phyloP scores from a whole-genome alignment of 2,797 vertebrate species.

The Acrossocheilus fasciatus region DNA sequence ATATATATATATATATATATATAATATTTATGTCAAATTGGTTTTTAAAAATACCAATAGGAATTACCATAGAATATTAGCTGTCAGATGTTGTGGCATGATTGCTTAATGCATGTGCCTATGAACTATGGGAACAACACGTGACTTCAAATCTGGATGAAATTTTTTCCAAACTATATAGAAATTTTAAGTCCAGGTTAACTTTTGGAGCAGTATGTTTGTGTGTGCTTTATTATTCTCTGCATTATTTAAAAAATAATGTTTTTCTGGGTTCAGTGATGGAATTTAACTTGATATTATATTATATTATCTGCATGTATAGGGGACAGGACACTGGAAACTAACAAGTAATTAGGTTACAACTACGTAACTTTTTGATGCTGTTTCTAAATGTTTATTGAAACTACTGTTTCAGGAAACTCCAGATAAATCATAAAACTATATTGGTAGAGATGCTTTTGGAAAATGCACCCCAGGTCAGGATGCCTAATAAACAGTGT shows the following conservation, averaged over 20 bases:
- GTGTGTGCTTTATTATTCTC: neutral
- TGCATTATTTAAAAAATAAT: neutral
- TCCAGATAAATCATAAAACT: neutral
- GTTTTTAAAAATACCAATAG: neutral
- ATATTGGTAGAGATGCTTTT: neutral
- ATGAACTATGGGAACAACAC: neutral
- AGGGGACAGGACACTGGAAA: neutral
- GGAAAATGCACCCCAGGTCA: neutral
- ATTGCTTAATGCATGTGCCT: neutral
- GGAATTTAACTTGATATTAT: neutral
- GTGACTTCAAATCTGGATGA: neutral
- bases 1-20: neutral
- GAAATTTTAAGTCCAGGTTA: neutral
- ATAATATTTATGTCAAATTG: neutral
- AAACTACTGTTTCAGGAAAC: neutral
- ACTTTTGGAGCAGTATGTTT: neutral
- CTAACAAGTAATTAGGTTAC: neutral
- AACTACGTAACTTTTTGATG: neutral
- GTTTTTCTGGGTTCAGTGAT: neutral
- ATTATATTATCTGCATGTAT: neutral
- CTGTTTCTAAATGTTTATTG: slow-evolving; percentile 1
- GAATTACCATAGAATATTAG: neutral
- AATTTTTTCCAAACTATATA: neutral
- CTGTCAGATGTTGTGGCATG: neutral
- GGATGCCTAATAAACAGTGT: neutral